A percentile compares a stretch with the other conserved stretches of the same genome.
Evolutionary conservation across 2,113 vertebrate genomes (phyloP).

Genomic region (Ia io): DNA sequence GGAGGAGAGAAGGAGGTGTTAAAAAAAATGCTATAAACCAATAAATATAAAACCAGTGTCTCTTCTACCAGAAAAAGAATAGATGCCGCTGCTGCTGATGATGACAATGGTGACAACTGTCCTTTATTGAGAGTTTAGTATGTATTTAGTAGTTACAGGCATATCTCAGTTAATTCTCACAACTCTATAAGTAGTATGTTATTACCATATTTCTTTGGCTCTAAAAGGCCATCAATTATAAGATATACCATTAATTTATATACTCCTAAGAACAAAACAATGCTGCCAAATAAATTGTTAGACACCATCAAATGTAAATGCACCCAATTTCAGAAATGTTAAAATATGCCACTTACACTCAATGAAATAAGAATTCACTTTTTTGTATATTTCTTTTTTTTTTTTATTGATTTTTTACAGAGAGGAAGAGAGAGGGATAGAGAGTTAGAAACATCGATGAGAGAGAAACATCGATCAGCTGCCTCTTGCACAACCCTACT

Average conservation of each 20-base stretch:
- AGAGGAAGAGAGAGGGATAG: too few species aligned
- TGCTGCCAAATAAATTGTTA: not conserved
- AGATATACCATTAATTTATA: not conserved
- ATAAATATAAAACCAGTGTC: not conserved
- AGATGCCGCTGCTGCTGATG: not conserved
- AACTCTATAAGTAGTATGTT: not conserved
- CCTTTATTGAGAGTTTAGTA: not conserved
- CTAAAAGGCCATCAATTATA: not conserved
- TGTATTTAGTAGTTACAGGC: not conserved
- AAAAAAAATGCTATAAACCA: not conserved
- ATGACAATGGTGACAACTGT: not conserved
- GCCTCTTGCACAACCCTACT: too few species aligned
- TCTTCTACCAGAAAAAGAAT: not conserved
- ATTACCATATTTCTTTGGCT: not conserved
- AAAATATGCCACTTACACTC: not conserved
- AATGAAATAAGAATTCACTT: not conserved
- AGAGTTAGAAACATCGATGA: too few species aligned
- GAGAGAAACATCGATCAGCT: too few species aligned
- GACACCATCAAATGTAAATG: not conserved
- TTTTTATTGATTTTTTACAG: too few species aligned
- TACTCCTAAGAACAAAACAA: not conserved
- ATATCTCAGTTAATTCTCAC: conserved; percentile 17
- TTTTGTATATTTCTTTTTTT: too few species aligned
- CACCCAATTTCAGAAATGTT: conserved; percentile 5
- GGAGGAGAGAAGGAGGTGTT: not conserved